These are phyloP conservation scores for Papilio protenor DNA, from an alignment of 2,888 invertebrate genomes.

Conservation along the genomic window DNA sequence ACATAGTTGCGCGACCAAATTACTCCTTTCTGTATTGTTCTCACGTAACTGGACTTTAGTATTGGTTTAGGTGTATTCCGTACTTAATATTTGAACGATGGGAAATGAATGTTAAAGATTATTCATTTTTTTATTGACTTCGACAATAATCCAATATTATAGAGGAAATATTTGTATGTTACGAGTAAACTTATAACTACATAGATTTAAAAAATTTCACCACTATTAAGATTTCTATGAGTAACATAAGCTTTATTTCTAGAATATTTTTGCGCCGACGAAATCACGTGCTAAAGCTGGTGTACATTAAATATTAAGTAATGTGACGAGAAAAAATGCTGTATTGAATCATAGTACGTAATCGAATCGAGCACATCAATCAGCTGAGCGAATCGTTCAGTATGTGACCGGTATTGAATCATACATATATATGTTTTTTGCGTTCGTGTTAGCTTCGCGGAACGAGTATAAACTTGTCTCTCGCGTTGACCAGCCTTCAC, in stretches of 20 bases:
- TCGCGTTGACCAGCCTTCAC: slow-evolving; percentile 63
- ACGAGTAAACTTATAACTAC: too few relatives aligned
- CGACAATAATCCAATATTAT: background rate
- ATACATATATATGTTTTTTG: slow-evolving; percentile 45
- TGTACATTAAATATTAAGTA: background rate
- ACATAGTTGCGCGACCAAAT: slow-evolving; percentile 68
- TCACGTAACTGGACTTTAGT: slow-evolving; percentile 49
- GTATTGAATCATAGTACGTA: slow-evolving; percentile 26
- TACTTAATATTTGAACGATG: background rate
- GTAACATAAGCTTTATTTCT: background rate
- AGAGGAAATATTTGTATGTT: background rate
- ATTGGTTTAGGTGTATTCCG: slow-evolving; percentile 14
- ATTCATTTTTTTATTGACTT: background rate
- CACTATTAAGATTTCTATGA: too few relatives aligned
- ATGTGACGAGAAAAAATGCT: background rate
- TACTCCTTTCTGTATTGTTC: slow-evolving; percentile 61
- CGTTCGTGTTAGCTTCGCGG: slow-evolving; percentile 48
- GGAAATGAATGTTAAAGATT: background rate
- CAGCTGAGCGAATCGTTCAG: slow-evolving; percentile 51
- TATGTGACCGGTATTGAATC: slow-evolving; percentile 54
- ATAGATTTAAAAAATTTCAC: too few relatives aligned
- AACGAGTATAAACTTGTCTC: slow-evolving; percentile 66
- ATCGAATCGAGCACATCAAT: slow-evolving; percentile 36
- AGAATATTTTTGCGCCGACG: too few relatives aligned
- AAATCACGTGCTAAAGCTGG: too few relatives aligned